A percentile compares a stretch with the other conserved stretches of the same genome.
Evolutionary conservation across 2,797 vertebrate species (phyloP).

Genomic region (Spinus olivaceus): DNA sequence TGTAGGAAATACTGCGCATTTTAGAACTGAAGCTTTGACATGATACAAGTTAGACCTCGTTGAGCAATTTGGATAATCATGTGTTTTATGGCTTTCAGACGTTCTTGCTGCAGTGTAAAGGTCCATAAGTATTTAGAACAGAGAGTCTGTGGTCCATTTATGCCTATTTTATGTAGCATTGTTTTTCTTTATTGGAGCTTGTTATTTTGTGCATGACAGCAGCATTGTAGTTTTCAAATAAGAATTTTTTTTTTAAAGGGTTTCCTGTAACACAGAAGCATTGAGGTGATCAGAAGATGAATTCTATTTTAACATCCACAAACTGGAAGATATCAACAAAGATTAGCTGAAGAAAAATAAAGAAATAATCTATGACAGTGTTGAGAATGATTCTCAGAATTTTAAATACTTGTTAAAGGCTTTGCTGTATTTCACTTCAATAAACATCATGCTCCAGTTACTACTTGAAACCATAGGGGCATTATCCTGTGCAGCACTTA

Average conservation of each 20-base stretch:
- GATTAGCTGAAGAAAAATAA: constrained; percentile 49
- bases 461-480: constrained; percentile 76
- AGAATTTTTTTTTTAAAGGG: not conserved
- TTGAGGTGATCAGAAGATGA: constrained; percentile 30
- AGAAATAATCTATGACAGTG: constrained; percentile 53
- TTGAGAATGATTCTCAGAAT: constrained; percentile 72
- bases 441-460: constrained; percentile 82
- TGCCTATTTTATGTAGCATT: not conserved
- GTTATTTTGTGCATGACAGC: not conserved
- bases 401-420: constrained; percentile 82
- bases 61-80: constrained; percentile 39
- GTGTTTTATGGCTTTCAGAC: constrained; percentile 44
- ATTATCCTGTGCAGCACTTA: constrained; percentile 77
- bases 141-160: not conserved
- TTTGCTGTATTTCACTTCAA: constrained; percentile 80
- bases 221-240: constrained; percentile 5
- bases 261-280: not conserved
- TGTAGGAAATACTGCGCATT: constrained; percentile 7
- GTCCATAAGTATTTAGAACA: constrained; percentile 64
- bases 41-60: constrained; percentile 10
- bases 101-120: not conserved
- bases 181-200: constrained; percentile 32
- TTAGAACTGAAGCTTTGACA: constrained; percentile 20
- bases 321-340: constrained; percentile 38
- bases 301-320: constrained; percentile 15